Evolutionary conservation across 2,113 vertebrate species (phyloP), one percentile per base, ranked within the genome.

Genomic region (Malurus melanocephalus): DNA sequence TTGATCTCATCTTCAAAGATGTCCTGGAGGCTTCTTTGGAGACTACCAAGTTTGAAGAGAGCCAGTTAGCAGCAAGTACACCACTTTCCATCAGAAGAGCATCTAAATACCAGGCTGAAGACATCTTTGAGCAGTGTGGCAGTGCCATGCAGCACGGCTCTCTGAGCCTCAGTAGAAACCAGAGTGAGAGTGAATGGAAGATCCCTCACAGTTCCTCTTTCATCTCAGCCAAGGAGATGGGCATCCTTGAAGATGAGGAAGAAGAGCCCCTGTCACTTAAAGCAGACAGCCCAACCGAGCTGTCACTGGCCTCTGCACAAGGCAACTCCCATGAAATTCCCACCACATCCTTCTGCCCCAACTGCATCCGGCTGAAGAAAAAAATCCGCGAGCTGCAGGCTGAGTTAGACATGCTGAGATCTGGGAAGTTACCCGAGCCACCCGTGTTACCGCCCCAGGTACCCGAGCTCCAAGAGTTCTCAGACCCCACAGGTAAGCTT

Each of bases 1-100:
- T 99, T 18, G 98, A 99, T 93, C 98, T 99, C 78, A 98, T 99
- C 90, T 99, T 99, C 96, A 99, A 99, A 97, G 98, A 99, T 2
- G 98, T 99, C 33, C 92, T 99, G 51, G 98, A 99, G 87, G 99
- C 98, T 16, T 99, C 98, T 12, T 90, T 99, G 64, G 99, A 98
- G 78, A 96, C 98, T 1, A 89, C 97, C 2, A 97, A 96, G 53
- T 96, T 93, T 20, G 96, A 97, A 91, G 97, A 97, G 46, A 97
- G 93, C 87, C 97, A 96, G 93, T 79, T 96, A 87, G 93, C 94
- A 17, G 89, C 94, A 45, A 98, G 98, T 93, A 98, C 95, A 22
- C 96, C 96, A 0, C 93, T 97, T 92, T 93, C 97, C 52, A 94
- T 97, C 90, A 95, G 96, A 92, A 98, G 96, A 87, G 90, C 96